Conservation (phyloP, 2,797 vertebrate species). For the Acestrorhynchus altus region DNA sequence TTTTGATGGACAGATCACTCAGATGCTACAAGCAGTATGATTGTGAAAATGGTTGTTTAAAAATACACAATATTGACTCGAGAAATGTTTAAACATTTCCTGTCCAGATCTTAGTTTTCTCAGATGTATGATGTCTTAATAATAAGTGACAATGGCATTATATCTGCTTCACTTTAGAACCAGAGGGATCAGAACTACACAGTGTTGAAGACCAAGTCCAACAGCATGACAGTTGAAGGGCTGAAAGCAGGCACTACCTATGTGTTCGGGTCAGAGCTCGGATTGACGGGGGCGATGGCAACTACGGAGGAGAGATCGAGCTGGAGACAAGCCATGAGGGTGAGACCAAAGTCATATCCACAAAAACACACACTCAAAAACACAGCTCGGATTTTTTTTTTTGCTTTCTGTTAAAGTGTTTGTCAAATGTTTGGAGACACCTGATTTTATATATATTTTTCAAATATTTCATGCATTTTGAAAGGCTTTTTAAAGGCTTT, state of each 20-base stretch:
- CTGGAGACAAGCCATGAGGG: conserved; percentile 86
- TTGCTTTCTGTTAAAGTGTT: not conserved
- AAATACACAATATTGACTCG: too few species aligned
- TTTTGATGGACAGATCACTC: too few species aligned
- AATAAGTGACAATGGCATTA: too few species aligned
- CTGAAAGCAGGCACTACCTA: conserved; percentile 85
- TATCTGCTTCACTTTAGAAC: conserved; percentile 69
- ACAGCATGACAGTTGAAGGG: conserved; percentile 86
- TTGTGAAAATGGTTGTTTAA: too few species aligned
- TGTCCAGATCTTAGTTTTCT: too few species aligned
- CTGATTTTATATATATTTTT: not conserved
- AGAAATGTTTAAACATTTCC: too few species aligned
- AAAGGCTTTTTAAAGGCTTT: too few species aligned
- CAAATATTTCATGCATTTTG: too few species aligned
- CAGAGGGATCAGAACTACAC: conserved; percentile 87
- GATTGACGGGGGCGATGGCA: conserved; percentile 81
- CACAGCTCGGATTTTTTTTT: not conserved
- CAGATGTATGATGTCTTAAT: too few species aligned
- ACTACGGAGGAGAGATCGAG: conserved; percentile 85
- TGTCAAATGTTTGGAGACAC: not conserved
- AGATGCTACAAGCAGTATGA: too few species aligned
- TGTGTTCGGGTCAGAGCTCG: conserved; percentile 83
- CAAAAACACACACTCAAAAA: not conserved
- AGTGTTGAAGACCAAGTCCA: conserved; percentile 84
- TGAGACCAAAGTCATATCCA: conserved; percentile 45